Percentiles rank a stretch among this genome's conserved stretches.
Conservation (phyloP, 2,797 vertebrate species). For the Taenioides sp. region DNA sequence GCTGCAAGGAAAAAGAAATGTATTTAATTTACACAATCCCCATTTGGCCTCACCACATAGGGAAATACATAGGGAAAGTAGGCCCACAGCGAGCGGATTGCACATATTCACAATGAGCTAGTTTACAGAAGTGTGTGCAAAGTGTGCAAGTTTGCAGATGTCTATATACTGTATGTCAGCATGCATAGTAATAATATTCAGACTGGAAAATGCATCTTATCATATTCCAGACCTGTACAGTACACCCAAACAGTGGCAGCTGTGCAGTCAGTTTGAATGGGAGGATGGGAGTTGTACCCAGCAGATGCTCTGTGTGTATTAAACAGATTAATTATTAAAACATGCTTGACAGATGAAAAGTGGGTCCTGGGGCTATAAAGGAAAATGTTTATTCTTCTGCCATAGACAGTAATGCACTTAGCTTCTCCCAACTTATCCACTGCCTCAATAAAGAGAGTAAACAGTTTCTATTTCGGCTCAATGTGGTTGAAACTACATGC, state of each 20-base stretch:
- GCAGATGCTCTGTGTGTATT: slow-evolving; percentile 84
- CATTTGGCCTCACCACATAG: slow-evolving; percentile 69
- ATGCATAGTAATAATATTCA: slow-evolving; percentile 38
- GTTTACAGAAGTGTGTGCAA: slow-evolving; percentile 36
- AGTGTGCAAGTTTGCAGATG: slow-evolving; percentile 33
- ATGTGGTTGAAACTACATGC: slow-evolving; percentile 66
- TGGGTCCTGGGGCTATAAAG: slow-evolving; percentile 81
- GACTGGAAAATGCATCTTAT: slow-evolving; percentile 55
- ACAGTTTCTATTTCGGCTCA: slow-evolving; percentile 66
- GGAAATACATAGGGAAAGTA: slow-evolving; percentile 68
- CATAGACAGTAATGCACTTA: slow-evolving; percentile 80
- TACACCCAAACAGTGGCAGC: slow-evolving; percentile 73
- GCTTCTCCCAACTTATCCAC: slow-evolving; percentile 76
- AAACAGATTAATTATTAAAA: slow-evolving; percentile 87
- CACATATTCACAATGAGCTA: slow-evolving; percentile 53
- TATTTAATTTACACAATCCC: slow-evolving; percentile 85
- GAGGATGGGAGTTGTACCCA: slow-evolving; percentile 79
- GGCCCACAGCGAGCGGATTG: slow-evolving; percentile 61
- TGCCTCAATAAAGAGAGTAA: slow-evolving; percentile 75
- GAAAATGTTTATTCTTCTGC: slow-evolving; percentile 86
- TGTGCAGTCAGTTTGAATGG: slow-evolving; percentile 78
- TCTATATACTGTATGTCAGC: slow-evolving; percentile 50
- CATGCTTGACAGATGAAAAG: slow-evolving; percentile 86
- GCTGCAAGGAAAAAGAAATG: slow-evolving; percentile 80
- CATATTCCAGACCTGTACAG: slow-evolving; percentile 72